A percentile compares a stretch with the other conserved stretches of the same genome.
Evolutionary conservation across 1,140 invertebrate species (phyloP).

Genomic region (Harpegnathos saltator): DNA sequence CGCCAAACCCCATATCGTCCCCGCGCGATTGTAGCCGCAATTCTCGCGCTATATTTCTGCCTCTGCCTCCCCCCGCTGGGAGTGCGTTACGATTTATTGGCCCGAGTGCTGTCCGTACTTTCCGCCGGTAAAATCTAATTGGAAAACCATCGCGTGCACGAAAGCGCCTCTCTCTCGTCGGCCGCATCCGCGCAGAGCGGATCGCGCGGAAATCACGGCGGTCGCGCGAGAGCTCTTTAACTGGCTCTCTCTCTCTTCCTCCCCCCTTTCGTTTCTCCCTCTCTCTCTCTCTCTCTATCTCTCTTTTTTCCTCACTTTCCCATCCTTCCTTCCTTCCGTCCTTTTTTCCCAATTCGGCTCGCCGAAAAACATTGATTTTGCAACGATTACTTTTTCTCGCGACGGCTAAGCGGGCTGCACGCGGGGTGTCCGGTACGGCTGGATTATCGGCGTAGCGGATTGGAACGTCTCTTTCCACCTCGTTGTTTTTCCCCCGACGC

Average conservation of each 20-base stretch:
- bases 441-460: conserved; percentile 8
- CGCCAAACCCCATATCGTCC: conserved; percentile 4
- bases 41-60: conserved; percentile 38
- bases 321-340: neutral
- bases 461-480: too few species aligned
- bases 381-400: conserved; percentile 1
- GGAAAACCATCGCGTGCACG: conserved; percentile 78
- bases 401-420: neutral
- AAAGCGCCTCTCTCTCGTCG: conserved; percentile 4
- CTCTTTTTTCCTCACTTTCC: neutral
- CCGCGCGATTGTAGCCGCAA: conserved; percentile 14
- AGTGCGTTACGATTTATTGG: conserved; percentile 75
- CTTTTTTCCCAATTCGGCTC: neutral
- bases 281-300: neutral
- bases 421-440: too few species aligned
- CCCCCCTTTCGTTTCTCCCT: neutral
- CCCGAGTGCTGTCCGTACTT: conserved; percentile 72
- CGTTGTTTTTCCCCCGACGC: neutral
- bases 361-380: conserved; percentile 40
- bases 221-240: conserved; percentile 43
- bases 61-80: neutral
- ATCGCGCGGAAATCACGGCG: conserved; percentile 11
- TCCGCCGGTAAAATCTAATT: conserved; percentile 79
- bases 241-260: neutral
- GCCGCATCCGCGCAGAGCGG: neutral